Base-by-base conservation (phyloP, 2,113 vertebrate genomes). In the Pimephales promelas region DNA sequence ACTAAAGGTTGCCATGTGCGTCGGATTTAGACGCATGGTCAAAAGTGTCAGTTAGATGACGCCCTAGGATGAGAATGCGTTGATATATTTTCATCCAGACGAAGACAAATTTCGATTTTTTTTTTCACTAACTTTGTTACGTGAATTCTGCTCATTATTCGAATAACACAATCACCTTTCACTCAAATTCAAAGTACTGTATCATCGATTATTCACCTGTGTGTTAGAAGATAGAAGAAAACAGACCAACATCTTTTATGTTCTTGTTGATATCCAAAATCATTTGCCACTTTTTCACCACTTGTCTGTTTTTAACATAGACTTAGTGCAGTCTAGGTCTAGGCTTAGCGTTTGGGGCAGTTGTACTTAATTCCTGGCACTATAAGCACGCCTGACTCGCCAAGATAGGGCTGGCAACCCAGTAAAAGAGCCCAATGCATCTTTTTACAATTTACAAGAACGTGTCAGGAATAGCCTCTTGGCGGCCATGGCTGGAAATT, bases 401-500 rank as follows among this genome's bases (percentile, higher is more conserved):
- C 77, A 88, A 83, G 76, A 59, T 68, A 54, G 40, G 84, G 71
- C 81, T 87, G 83, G 89, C 89, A 89, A 71, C 54, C 76, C 61
- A 79, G 73, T 86, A 79, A 87, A 90, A 89, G 49, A 83, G 84
- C 88, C 86, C 20, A 70, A 88, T 88, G 89, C 90, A 90, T 92
- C 90, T 91, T 82, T 90, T 89, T 92, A 92, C 91, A 90, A 92
- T 93, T 92, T 90, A 92, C 88, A 93, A 90, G 91, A 93, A 92
- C 90, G 92, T 93, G 92, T 94, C 92, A 91, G 90, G 88, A 88
- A 90, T 91, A 93, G 93, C 92, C 92, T 91, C 85, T 91, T 93
- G 92, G 92, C 92, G 85, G 86, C 90, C 89, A 89, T 90, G 84
- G 89, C 90, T 92, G 90, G 91, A 93, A 93, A 93, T 87, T 92